Evolutionary conservation across 2,113 vertebrate genomes (phyloP).

Genomic region (Clinocottus analis): DNA sequence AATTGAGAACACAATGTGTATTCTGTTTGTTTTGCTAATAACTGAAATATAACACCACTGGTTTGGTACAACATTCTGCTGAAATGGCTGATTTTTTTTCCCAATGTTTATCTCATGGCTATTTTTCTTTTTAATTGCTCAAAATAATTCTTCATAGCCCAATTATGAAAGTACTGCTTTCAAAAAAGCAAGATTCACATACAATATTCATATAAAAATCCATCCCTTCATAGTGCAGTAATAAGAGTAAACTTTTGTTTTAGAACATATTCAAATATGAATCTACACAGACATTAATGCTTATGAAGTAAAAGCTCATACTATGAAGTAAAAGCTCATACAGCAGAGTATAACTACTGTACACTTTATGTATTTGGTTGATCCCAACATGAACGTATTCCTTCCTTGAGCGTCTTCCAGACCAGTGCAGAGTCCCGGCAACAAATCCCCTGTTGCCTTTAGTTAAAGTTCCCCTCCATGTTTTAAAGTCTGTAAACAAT

Average conservation of each 20-base stretch:
- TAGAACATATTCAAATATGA: neutral
- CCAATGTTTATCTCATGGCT: neutral
- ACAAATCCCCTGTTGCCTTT: slow-evolving; percentile 14
- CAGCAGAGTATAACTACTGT: neutral
- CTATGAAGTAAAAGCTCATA: neutral
- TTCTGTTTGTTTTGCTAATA: neutral
- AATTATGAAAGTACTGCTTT: neutral
- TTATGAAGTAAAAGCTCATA: neutral
- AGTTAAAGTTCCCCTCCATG: neutral
- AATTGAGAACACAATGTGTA: neutral
- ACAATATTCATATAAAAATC: neutral
- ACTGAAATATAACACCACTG: neutral
- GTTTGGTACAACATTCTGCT: neutral
- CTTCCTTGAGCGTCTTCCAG: neutral
- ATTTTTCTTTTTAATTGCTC: neutral
- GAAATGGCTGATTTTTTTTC: neutral
- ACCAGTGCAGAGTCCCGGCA: neutral
- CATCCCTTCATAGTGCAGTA: neutral
- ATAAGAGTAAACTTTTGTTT: neutral
- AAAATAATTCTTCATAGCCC: neutral
- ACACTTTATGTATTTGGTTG: neutral
- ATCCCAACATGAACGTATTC: neutral
- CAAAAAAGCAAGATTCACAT: neutral
- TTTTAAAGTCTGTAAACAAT: too few relatives aligned
- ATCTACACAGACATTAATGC: neutral